phyloP scores from a whole-genome alignment of 2,113 vertebrate genomes.

The Eclectus roratus region DNA sequence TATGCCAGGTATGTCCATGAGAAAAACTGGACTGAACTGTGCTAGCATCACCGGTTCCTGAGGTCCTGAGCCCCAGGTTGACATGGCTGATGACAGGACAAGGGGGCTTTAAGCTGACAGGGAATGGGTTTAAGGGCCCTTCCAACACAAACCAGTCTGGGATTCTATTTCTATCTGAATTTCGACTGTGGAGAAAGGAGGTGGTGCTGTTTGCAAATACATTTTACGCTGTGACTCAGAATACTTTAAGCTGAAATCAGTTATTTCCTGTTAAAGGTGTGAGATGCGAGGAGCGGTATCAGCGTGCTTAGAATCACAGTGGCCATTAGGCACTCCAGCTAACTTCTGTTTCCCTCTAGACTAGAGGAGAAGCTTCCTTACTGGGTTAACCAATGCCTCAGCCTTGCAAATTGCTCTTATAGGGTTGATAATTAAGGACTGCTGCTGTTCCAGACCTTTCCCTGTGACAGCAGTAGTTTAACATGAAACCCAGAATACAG shows the following conservation, averaged over 20 bases:
- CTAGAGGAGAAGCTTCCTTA: not conserved
- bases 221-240: not conserved
- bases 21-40: not conserved
- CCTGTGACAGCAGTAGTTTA: not conserved
- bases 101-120: not conserved
- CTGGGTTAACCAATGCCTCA: not conserved
- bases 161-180: not conserved
- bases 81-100: not conserved
- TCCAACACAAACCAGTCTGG: not conserved
- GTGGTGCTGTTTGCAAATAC: not conserved
- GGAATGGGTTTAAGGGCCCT: not conserved
- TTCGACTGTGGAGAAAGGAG: not conserved
- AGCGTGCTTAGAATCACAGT: not conserved
- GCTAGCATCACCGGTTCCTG: not conserved
- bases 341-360: not conserved
- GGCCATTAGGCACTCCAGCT: not conserved
- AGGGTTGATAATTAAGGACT: not conserved
- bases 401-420: not conserved
- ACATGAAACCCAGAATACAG: not conserved
- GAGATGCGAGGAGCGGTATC: not conserved
- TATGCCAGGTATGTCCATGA: constrained; percentile 83
- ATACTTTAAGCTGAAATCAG: not conserved
- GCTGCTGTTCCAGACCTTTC: not conserved
- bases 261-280: not conserved
- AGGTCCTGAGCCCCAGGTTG: not conserved